These are phyloP conservation scores for Dendroctonus valens DNA, from an alignment of 1,140 invertebrate genomes.

Conservation along the genomic window DNA sequence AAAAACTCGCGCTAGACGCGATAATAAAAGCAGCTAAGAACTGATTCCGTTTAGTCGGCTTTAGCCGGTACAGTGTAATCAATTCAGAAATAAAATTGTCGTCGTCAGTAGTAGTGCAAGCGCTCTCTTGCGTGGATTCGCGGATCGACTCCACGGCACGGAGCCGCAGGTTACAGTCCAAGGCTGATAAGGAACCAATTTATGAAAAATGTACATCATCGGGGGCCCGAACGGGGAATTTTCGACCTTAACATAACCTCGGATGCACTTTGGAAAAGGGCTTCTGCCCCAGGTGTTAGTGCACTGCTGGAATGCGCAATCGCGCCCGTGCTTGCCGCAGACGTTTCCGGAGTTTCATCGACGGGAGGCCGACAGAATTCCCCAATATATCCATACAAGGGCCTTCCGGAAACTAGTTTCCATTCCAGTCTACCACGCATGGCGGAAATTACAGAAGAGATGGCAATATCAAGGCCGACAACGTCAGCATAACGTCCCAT, in stretches of 20 bases:
- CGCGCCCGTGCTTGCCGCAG: conserved; percentile 26
- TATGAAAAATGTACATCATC: conserved; percentile 40
- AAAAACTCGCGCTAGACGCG: conserved; percentile 36
- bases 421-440: too few relatives aligned
- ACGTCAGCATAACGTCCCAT: too few relatives aligned
- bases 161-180: conserved; percentile 46
- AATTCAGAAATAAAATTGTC: conserved; percentile 49
- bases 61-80: conserved; percentile 39
- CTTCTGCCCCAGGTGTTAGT: conserved; percentile 6
- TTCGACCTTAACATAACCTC: conserved; percentile 42
- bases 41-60: neutral
- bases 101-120: conserved; percentile 45
- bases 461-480: too few relatives aligned
- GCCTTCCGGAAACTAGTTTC: neutral
- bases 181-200: conserved; percentile 44
- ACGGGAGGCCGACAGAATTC: neutral
- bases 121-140: conserved; percentile 41
- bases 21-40: conserved; percentile 20
- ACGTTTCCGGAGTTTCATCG: conserved; percentile 15
- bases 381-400: neutral
- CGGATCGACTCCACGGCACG: conserved; percentile 13
- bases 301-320: conserved; percentile 1
- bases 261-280: conserved; percentile 11
- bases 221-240: conserved; percentile 26
- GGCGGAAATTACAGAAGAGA: too few relatives aligned